Evolutionary conservation across 2,888 invertebrate genomes (phyloP).

Genomic region (Oscheius sp.): DNA sequence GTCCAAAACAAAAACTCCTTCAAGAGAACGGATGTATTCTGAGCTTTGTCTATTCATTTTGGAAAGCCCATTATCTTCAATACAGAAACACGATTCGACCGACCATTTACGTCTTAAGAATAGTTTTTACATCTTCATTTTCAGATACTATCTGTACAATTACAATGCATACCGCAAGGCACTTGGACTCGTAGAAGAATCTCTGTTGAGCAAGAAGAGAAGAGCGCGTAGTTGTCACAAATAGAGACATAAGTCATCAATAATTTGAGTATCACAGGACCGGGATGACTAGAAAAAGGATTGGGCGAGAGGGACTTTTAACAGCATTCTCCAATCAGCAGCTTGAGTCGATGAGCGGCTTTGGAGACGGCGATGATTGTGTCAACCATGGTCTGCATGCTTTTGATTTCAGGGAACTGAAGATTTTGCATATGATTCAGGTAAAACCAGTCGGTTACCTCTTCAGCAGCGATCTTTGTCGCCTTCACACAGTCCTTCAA

Average conservation of each 20-base stretch:
- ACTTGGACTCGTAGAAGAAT: constrained; percentile 22
- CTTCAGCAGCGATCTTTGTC: constrained; percentile 89
- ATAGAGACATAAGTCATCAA: neutral
- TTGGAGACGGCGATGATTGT: constrained; percentile 87
- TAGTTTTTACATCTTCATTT: too few relatives aligned
- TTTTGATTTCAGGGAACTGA: constrained; percentile 86
- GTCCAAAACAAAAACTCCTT: too few relatives aligned
- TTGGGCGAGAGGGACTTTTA: neutral
- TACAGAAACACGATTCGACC: too few relatives aligned
- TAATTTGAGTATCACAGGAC: constrained; percentile 27
- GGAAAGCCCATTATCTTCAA: too few relatives aligned
- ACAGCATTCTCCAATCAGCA: constrained; percentile 33
- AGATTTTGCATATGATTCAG: neutral
- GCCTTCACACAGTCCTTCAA: constrained; percentile 86
- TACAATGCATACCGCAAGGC: too few relatives aligned
- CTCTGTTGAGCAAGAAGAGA: constrained; percentile 23
- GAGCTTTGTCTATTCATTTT: too few relatives aligned
- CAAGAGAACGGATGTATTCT: too few relatives aligned
- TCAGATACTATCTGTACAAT: too few relatives aligned
- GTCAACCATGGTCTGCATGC: constrained; percentile 93
- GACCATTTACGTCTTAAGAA: too few relatives aligned
- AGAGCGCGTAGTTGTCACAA: constrained; percentile 6
- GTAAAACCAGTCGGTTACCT: constrained; percentile 72
- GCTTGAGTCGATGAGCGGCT: constrained; percentile 84
- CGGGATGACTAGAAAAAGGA: neutral